Base-by-base conservation (phyloP, 2,888 invertebrate genomes). In the Noctua comes region DNA sequence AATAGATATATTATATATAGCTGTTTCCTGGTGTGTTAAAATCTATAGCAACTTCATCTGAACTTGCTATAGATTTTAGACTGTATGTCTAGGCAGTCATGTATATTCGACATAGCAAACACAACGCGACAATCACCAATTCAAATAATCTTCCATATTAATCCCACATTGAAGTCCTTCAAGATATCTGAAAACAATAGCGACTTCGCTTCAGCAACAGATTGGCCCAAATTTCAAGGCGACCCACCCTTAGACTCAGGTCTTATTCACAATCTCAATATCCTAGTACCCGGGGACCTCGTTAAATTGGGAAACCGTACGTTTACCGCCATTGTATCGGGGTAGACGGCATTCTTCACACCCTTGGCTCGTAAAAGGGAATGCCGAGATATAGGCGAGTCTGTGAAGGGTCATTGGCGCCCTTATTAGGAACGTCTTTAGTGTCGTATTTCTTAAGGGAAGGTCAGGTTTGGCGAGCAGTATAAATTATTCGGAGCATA, bases 281-380 rank as follows among this genome's bases (percentile, higher is more conserved):
- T 85, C 81, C 86, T 86, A 84, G 84, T 76, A 80, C 84, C 80
- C 82, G 77, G 75, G 77, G 77, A 84, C 77, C 86, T 90, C 88
- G 87, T 91, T 91, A 91, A 91, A 91, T 89, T 88, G 85, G 82
- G 81, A 88, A 79, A 82, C 84, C 90, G 85, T 91, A 91, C 77
- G 88, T 82, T 84, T 79, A 84, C 80, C 84, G 84, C 86, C 81
- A 90, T 92, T 93, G 89, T 93, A 92, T 92, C 86, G 90, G 86
- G 85, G 88, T 86, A 92, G 90, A 92, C 89, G 86, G 86, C 89
- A 91, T 91, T 91, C 91, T 93, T 93, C 91, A 91, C 92, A 91
- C 91, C 90, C 91, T 88, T 82, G 76, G 74, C 84, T 94, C 92
- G 91, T 94, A 94, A 94, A 93, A 93, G 88, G 85, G 90, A 92